Conservation (phyloP, 2,888 invertebrate genomes). For the Sphaeridia pumilis region DNA sequence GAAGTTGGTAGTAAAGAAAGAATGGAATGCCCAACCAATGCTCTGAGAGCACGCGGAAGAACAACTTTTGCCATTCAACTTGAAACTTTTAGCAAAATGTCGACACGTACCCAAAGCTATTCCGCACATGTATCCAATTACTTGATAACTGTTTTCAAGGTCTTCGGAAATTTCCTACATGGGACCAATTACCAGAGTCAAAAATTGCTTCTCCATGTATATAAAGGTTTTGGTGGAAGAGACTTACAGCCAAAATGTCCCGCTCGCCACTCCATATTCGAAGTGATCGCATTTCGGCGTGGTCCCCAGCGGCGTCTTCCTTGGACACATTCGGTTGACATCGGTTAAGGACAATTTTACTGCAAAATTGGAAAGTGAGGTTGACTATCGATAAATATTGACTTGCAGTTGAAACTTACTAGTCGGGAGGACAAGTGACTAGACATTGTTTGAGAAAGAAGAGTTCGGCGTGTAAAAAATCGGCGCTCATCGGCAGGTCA, state of each 20-base stretch:
- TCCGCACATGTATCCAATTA: slow-evolving; percentile 49
- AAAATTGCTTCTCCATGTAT: neutral
- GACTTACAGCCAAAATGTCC: slow-evolving; percentile 11
- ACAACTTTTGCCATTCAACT: too few relatives aligned
- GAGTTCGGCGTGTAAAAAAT: slow-evolving; percentile 11
- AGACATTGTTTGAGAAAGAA: slow-evolving; percentile 16
- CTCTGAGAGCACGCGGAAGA: too few relatives aligned
- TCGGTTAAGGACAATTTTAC: slow-evolving; percentile 18
- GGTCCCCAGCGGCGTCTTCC: neutral
- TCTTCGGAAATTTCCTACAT: slow-evolving; percentile 52
- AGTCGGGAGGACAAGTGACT: slow-evolving; percentile 20
- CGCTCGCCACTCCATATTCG: slow-evolving; percentile 11
- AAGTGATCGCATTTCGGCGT: slow-evolving; percentile 1
- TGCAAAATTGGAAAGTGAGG: neutral
- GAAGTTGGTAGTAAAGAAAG: too few relatives aligned
- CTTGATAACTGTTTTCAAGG: slow-evolving; percentile 48
- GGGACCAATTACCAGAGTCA: neutral
- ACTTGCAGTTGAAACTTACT: slow-evolving; percentile 16
- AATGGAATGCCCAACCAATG: neutral
- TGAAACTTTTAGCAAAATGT: too few relatives aligned
- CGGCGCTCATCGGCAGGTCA: slow-evolving; percentile 15
- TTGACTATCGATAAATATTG: neutral
- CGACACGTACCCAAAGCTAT: slow-evolving; percentile 48
- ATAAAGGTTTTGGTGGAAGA: neutral
- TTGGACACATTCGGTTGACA: slow-evolving; percentile 12